phyloP scores from a whole-genome alignment of 2,797 vertebrate species.

The Sebastiscus tertius region DNA sequence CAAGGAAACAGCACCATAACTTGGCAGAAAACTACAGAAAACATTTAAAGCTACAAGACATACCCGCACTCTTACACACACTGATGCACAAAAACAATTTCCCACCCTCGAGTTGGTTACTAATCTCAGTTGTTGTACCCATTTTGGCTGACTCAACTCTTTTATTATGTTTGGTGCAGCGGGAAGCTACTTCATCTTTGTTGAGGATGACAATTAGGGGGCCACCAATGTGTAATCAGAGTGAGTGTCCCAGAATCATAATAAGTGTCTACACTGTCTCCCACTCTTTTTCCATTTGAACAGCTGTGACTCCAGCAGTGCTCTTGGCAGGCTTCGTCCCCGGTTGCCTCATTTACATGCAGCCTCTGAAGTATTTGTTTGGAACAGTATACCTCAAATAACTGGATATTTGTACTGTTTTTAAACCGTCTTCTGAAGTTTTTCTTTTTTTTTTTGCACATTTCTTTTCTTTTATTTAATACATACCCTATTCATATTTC shows the following conservation, averaged over 20 bases:
- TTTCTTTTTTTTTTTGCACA: background rate
- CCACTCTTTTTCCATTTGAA: conserved; percentile 62
- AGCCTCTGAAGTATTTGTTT: conserved; percentile 58
- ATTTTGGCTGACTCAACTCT: conserved; percentile 31
- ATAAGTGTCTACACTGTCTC: conserved; percentile 63
- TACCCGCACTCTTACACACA: too few species aligned
- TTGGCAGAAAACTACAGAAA: conserved; percentile 11
- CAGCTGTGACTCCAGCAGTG: conserved; percentile 74
- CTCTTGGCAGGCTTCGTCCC: conserved; percentile 65
- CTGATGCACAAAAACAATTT: background rate
- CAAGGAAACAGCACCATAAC: conserved; percentile 24
- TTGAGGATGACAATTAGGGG: conserved; percentile 66
- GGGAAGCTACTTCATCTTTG: conserved; percentile 59
- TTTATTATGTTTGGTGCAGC: conserved; percentile 50
- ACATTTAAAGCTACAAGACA: background rate
- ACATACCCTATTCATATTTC: background rate
- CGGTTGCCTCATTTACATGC: conserved; percentile 63
- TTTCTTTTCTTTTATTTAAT: background rate
- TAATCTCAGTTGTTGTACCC: conserved; percentile 28
- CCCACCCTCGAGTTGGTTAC: conserved; percentile 7
- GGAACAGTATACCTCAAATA: conserved; percentile 42
- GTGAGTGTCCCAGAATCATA: conserved; percentile 65
- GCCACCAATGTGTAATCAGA: conserved; percentile 69
- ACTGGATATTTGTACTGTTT: conserved; percentile 20
- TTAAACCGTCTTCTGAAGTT: background rate